Evolutionary conservation across 2,797 vertebrate genomes (phyloP).

Genomic region (Balearica regulorum): DNA sequence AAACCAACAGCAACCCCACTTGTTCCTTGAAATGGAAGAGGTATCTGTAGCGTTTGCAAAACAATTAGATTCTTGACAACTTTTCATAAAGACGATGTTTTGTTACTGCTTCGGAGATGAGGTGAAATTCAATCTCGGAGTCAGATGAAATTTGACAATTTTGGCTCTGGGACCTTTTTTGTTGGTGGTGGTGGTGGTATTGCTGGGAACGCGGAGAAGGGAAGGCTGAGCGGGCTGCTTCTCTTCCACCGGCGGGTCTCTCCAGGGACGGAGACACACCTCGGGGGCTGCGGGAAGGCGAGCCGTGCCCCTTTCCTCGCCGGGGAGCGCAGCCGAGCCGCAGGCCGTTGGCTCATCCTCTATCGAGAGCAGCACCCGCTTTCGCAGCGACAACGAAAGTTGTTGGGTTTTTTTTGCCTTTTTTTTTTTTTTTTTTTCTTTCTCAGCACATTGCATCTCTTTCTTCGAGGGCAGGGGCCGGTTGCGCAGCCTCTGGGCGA

Average conservation of each 20-base stretch:
- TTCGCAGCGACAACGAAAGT: background rate
- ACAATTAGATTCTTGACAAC: background rate
- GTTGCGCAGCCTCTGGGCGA: background rate
- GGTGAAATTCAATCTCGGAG: background rate
- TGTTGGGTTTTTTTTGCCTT: no score
- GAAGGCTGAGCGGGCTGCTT: background rate
- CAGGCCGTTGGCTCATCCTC: background rate
- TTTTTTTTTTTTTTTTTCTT: no score
- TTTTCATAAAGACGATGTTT: background rate
- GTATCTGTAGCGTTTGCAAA: slow-evolving; percentile 20
- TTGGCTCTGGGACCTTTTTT: background rate
- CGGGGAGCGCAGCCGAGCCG: accelerated
- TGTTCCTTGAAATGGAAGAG: slow-evolving; percentile 48
- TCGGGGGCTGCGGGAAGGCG: background rate
- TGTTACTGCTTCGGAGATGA: background rate
- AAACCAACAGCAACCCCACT: slow-evolving; percentile 27
- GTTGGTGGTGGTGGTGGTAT: no score
- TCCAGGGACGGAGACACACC: no score
- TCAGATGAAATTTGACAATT: background rate
- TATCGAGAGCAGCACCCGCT: background rate
- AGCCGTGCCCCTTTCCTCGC: background rate
- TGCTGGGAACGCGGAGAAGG: background rate
- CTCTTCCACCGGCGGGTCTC: background rate
- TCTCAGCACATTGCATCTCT: no score
- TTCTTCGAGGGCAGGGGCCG: background rate